A percentile compares a stretch with the other conserved stretches of the same genome.
Evolutionary conservation across 64 coral and sea anemone species (phyloP).

Genomic region (Platygyra sinensis): DNA sequence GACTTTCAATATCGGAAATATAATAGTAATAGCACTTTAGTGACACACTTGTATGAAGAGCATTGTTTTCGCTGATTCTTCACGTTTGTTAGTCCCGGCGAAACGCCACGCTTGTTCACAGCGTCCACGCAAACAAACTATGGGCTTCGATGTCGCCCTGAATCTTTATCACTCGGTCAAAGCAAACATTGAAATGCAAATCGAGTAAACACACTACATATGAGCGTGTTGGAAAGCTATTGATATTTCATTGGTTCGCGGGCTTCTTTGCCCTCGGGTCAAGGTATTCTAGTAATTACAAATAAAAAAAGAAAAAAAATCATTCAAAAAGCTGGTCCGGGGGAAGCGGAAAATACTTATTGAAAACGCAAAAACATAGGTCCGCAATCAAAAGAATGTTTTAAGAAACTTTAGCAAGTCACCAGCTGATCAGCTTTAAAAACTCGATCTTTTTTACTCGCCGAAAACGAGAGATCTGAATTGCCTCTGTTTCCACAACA

Average conservation of each 20-base stretch:
- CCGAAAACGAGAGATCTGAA: not conserved
- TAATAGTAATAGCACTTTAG: not conserved
- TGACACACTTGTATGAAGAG: not conserved
- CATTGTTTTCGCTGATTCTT: not conserved
- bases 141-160: not conserved
- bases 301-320: conserved; percentile 7
- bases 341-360: not conserved
- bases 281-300: conserved; percentile 27
- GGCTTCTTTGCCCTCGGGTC: conserved; percentile 39
- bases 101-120: not conserved
- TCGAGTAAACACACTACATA: conserved; percentile 30
- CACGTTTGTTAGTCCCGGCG: not conserved
- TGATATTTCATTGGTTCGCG: conserved; percentile 42
- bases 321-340: not conserved
- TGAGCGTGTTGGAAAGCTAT: not conserved
- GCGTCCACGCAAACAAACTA: not conserved
- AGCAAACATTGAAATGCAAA: conserved; percentile 43
- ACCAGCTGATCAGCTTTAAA: not conserved
- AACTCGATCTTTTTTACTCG: not conserved
- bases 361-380: not conserved
- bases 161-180: conserved; percentile 12
- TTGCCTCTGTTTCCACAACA: not conserved
- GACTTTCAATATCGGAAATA: not conserved
- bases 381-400: not conserved
- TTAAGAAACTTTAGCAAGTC: not conserved